Evolutionary conservation across 2,797 vertebrate species (phyloP).

Genomic region (Fringilla coelebs): DNA sequence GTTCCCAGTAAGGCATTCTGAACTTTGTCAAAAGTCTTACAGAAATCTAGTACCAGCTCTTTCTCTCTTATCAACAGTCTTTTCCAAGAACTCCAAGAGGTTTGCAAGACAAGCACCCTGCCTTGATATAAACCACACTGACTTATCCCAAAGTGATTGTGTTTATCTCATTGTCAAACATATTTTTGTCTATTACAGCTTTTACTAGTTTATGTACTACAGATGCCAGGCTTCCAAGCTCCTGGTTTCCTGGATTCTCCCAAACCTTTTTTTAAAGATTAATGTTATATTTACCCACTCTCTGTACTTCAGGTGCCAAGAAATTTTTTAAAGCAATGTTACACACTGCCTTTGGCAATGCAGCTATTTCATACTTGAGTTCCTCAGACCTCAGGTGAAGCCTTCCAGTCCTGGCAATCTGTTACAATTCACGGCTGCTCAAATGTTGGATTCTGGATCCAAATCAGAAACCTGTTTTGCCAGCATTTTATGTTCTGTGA

Average conservation of each 20-base stretch:
- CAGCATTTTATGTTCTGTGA: background rate
- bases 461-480: background rate
- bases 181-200: background rate
- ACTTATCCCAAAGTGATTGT: background rate
- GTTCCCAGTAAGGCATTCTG: background rate
- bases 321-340: constrained; percentile 15
- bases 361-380: constrained; percentile 27
- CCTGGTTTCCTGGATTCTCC: background rate
- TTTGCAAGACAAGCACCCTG: background rate
- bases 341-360: constrained; percentile 1
- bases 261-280: background rate
- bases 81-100: background rate
- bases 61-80: background rate
- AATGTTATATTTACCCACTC: background rate
- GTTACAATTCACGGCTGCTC: background rate
- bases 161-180: background rate
- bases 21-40: background rate
- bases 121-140: background rate
- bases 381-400: constrained; percentile 46
- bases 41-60: background rate
- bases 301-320: background rate
- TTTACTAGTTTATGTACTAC: background rate
- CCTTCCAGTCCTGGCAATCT: constrained; percentile 12
- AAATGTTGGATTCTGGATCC: background rate
- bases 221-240: background rate